Evolutionary conservation across 2,888 invertebrate genomes (phyloP).

Genomic region (Drosophila robusta): DNA sequence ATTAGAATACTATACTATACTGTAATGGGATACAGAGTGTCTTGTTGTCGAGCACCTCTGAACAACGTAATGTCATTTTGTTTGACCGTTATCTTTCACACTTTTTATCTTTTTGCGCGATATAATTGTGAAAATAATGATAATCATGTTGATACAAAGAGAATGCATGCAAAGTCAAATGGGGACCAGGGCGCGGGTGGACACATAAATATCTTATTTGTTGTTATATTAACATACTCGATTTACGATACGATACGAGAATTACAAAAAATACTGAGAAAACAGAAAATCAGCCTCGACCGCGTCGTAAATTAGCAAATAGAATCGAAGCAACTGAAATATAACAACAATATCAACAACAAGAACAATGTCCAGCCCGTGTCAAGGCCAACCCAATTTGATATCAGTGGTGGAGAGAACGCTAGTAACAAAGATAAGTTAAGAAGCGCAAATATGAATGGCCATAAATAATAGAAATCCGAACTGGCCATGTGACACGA

Average conservation of each 20-base stretch:
- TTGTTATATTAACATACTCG: constrained; percentile 5
- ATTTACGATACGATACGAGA: not conserved
- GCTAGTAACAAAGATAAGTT: constrained; percentile 1
- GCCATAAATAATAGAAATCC: constrained; percentile 4
- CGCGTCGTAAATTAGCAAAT: constrained; percentile 65
- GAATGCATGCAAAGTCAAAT: constrained; percentile 9
- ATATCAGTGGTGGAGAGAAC: constrained; percentile 12
- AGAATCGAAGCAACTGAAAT: constrained; percentile 49
- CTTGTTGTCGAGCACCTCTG: not conserved
- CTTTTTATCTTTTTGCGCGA: constrained; percentile 23
- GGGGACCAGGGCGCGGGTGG: not conserved
- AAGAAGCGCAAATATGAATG: constrained; percentile 2
- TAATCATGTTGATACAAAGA: constrained; percentile 49
- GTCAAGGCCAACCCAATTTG: constrained; percentile 67
- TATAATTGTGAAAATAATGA: constrained; percentile 42
- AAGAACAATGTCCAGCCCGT: constrained; percentile 48
- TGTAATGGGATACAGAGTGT: too few relatives aligned
- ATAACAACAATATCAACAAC: constrained; percentile 15
- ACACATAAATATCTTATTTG: constrained; percentile 10
- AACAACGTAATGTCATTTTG: too few relatives aligned
- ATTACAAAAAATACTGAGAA: too few relatives aligned
- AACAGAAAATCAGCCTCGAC: constrained; percentile 17
- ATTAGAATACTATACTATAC: too few relatives aligned
- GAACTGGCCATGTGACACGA: not conserved
- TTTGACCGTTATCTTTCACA: constrained; percentile 11